A percentile compares a stretch with the other conserved stretches of the same genome.
phyloP scores from a whole-genome alignment of 30 jellyfish, hydroid and myxozoan species.

The Haliclystus octoradiatus region DNA sequence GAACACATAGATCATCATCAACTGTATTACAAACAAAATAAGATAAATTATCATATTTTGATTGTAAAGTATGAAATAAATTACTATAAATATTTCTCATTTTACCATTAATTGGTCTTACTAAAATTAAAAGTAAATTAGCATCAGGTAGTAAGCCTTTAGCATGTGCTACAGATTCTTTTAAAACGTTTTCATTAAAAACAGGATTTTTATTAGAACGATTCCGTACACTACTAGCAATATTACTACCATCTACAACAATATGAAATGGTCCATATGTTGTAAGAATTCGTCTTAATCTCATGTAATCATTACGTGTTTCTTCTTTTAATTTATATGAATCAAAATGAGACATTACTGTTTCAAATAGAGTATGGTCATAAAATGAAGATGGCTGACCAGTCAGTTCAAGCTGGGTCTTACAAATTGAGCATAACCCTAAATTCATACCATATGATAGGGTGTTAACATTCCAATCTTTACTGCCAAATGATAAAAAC shows the following conservation, averaged over 20 bases:
- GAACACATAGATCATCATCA: constrained; percentile 19
- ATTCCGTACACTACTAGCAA: constrained; percentile 3
- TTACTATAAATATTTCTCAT: constrained; percentile 7
- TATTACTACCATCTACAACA: constrained; percentile 51
- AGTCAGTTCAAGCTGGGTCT: background rate
- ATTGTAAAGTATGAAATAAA: background rate
- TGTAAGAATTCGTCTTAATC: background rate
- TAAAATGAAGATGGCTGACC: background rate
- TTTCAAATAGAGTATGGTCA: background rate
- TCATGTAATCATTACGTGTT: background rate
- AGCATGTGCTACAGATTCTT: background rate
- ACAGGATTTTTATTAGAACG: background rate
- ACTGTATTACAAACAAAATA: background rate
- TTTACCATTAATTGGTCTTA: constrained; percentile 12
- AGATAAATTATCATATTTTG: background rate
- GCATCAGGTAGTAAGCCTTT: background rate
- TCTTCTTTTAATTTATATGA: background rate
- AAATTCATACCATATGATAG: background rate
- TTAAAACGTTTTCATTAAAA: constrained; percentile 3
- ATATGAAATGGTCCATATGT: constrained; percentile 28
- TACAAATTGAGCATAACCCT: background rate
- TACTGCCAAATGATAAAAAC: background rate
- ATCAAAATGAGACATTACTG: background rate
- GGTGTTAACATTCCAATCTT: background rate
- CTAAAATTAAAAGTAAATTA: constrained; percentile 4